These are phyloP conservation scores for Dicerorhinus sumatrensis DNA, from an alignment of 2,113 vertebrate species.

Conservation along the genomic window DNA sequence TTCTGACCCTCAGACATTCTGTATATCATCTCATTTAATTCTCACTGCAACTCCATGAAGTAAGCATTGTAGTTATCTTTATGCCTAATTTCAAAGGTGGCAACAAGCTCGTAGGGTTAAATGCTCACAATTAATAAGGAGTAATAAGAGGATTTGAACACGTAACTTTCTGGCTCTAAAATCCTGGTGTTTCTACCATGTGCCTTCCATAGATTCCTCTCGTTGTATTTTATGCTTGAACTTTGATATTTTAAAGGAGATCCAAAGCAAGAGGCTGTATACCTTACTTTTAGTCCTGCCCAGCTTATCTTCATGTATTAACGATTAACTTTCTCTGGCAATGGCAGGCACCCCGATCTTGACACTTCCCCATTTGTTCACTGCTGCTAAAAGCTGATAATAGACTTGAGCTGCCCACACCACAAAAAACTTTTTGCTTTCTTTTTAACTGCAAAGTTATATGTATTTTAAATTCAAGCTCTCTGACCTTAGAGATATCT, in stretches of 20 bases:
- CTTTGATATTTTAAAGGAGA: constrained; percentile 57
- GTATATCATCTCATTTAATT: not conserved
- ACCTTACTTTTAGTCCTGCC: not conserved
- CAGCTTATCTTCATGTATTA: constrained; percentile 68
- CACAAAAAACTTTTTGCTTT: not conserved
- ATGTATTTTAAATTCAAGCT: constrained; percentile 21
- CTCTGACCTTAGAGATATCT: not conserved
- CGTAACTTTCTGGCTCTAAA: not conserved
- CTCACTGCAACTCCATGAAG: not conserved
- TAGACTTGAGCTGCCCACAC: not conserved
- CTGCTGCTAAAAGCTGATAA: constrained; percentile 66
- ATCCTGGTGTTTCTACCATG: not conserved
- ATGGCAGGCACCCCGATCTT: constrained; percentile 28
- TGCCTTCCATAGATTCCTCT: not conserved
- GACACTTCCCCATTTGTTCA: constrained; percentile 64
- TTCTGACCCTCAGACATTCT: not conserved
- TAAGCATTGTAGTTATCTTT: not conserved
- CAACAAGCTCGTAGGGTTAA: not conserved
- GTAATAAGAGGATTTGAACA: not conserved
- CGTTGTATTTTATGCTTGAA: constrained; percentile 31
- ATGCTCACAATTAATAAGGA: not conserved
- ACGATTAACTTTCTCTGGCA: constrained; percentile 69
- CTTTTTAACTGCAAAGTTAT: not conserved
- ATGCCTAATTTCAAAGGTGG: constrained; percentile 9
- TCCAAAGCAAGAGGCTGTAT: not conserved